Evolutionary conservation across 2,888 invertebrate species (phyloP), one percentile per base, ranked within the genome.

Genomic region (Cerastis rubricosa): DNA sequence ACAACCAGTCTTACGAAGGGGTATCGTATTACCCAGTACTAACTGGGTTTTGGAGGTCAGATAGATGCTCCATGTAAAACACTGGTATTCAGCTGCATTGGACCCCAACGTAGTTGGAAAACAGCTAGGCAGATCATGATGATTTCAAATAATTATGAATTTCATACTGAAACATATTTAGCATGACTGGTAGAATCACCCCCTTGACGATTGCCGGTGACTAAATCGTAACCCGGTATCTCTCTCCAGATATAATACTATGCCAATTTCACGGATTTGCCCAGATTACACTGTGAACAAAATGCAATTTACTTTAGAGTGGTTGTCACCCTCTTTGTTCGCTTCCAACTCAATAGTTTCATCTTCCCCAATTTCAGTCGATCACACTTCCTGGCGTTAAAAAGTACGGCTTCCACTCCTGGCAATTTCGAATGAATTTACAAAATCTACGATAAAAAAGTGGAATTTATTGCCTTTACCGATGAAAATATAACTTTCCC

Each of bases 401-500:
- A 84, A 87, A 80, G 74, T 80, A 74, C 61, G 65, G 51, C 78
- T 81, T 74, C 65, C 80, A 77, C 65, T 78, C 66, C 45, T 70
- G 75, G 85, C 86, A 88, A 89, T 87, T 87, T 77, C 78, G 65
- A 71, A 75, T 59, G 71, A 76, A 81, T 85, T 81, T 69, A 61
- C 69, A 77, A 79, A 86, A 77, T 79, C 77, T 67, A 64, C 69
- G 82, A 80, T 70, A 72, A 81, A 78, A 84, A 85, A 78, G 70
- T 83, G 51, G 57, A 85, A 89, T 87, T 88, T 88, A 87, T 87
- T 81, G 85, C 85, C 65, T 78, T 80, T 79, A 76, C 86, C 86
- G 80, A 74, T 78, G 84, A 84, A 88, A 88, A 87, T 85, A 82
- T 83, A 81, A 85, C 84, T 87, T 89, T 88, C 87, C 89, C 87